These are phyloP conservation scores for Agonopterix subpropinquella DNA, from an alignment of 2,888 invertebrate species.

Conservation along the genomic window DNA sequence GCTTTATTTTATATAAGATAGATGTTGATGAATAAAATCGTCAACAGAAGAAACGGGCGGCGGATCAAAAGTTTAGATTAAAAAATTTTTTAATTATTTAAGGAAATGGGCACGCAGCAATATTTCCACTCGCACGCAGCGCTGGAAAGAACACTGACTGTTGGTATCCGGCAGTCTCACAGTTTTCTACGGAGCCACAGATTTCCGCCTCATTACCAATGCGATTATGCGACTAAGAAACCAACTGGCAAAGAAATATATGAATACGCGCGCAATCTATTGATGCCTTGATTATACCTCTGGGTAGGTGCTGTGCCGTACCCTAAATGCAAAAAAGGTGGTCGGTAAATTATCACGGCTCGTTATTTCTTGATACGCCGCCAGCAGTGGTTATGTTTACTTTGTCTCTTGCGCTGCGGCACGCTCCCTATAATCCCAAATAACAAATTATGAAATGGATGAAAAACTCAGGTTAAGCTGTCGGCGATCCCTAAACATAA, in stretches of 20 bases:
- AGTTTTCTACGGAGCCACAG: no score
- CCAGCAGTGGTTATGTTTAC: slow-evolving; percentile 52
- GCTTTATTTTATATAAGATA: no score
- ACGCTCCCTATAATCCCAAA: slow-evolving; percentile 68
- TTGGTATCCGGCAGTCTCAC: no score
- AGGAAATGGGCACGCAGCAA: no score
- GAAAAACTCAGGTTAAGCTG: slow-evolving; percentile 72
- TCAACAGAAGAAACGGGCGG: slow-evolving; percentile 5
- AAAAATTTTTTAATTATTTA: no score
- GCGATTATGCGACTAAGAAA: no score
- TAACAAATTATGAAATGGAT: slow-evolving; percentile 73
- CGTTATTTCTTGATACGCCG: slow-evolving; percentile 32
- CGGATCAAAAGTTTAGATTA: slow-evolving; percentile 9
- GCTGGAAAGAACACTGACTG: no score
- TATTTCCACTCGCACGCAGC: no score
- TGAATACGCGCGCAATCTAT: no score
- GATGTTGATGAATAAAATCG: neutral
- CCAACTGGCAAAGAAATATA: no score
- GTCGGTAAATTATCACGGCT: slow-evolving; percentile 43
- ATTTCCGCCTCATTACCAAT: no score
- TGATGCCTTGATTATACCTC: no score
- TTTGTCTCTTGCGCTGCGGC: slow-evolving; percentile 57
- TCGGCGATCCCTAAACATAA: slow-evolving; percentile 73
- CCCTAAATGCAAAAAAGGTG: slow-evolving; percentile 14
- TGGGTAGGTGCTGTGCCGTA: neutral